Percentiles rank a stretch among this genome's conserved stretches.
These are phyloP conservation scores for Osedax fenrisi DNA, from an alignment of 2,888 invertebrate genomes.

Conservation along the genomic window DNA sequence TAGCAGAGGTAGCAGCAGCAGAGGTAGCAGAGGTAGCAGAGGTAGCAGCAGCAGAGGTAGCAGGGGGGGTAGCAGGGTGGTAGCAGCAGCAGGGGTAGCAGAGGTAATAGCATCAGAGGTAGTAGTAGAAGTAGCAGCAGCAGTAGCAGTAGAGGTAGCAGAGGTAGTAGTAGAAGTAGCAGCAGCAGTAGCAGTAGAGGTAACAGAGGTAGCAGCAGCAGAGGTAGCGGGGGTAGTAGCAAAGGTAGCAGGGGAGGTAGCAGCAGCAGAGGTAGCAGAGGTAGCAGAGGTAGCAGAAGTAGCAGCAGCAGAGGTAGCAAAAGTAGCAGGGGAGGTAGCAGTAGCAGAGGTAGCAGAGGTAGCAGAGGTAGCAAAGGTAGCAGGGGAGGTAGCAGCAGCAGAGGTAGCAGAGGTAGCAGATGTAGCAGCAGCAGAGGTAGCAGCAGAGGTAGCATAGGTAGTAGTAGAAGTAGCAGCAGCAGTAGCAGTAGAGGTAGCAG, in stretches of 20 bases:
- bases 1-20: background rate
- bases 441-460: background rate
- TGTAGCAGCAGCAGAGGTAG: no score
- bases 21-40: background rate
- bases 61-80: background rate
- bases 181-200: background rate
- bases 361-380: background rate
- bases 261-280: background rate
- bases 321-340: background rate
- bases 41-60: background rate
- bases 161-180: constrained; percentile 6
- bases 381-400: background rate
- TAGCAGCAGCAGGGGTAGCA: no score
- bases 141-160: background rate
- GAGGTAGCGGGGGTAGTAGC: no score
- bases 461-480: background rate
- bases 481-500: background rate
- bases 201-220: no score
- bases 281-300: background rate
- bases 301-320: background rate
- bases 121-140: background rate
- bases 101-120: background rate
- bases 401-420: background rate
- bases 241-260: background rate
- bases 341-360: background rate